Base-by-base conservation (phyloP, 1,140 invertebrate genomes). In the Drosophila saltans region DNA sequence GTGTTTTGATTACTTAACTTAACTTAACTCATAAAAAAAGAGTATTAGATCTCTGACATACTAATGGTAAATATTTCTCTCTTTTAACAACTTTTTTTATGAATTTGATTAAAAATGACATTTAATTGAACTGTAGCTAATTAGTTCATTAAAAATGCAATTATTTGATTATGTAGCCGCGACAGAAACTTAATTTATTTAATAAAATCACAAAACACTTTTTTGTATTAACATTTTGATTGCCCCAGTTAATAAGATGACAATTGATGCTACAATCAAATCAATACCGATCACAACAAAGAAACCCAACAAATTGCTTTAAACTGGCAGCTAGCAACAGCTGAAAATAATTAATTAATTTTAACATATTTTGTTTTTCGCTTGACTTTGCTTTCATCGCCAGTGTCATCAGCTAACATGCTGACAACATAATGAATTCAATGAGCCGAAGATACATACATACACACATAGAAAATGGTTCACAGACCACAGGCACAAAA, bases 371-470 rank as follows among this genome's bases (percentile, higher is more conserved):
- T 45, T 26, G 2, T 33, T 39, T 75, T 24, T 11, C 56, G 59
- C 33, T 45, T 48, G 11, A 55, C 30, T 52, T 39, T 45, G 30
- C 21, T 67, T 74, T 39, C 57, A 36, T 55, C 55, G 43, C 55
- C 33, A 48, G 41, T 60, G 69, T 76, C 68, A 61, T 69, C 66
- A 58, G 57, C 43, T 57, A 48, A 58, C 66, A 61, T 56, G 56
- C 80, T 77, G 83, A 88, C 83, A 83, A 67, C 80, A 75, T 88
- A 83, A 77, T 88, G 73, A 86, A 88, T 80, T 88, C 80, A 88
- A 83, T 83, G 83, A 82, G 45, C 8, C 21, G 21, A 3, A 26
- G 45, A 52, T 52, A 52, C 6, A 7, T 36, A 36, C 28, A 30
- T 30, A 30, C 28, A 30, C 0, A 30, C 6, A 88, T 84, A 84